Conservation (phyloP, 2,797 vertebrate genomes). For the Melanitta fusca region DNA sequence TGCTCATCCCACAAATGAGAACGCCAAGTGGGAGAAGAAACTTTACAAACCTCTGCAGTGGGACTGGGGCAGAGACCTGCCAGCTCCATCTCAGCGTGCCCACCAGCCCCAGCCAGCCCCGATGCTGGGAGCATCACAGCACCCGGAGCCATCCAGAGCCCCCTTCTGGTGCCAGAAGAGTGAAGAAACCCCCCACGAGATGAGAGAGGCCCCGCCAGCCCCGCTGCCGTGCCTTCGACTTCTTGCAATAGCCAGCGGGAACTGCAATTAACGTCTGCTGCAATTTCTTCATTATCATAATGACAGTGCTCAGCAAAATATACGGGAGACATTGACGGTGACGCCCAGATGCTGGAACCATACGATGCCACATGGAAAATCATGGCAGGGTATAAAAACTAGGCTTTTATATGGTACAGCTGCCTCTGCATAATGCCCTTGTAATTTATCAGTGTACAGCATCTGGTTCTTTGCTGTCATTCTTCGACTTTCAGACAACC, state of each 20-base stretch:
- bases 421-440: slow-evolving; percentile 72
- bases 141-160: background rate
- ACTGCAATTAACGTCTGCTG: slow-evolving; percentile 70
- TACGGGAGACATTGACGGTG: slow-evolving; percentile 21
- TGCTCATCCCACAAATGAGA: background rate
- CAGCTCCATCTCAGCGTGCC: background rate
- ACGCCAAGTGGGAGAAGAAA: fast-evolving
- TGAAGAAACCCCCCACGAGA: background rate
- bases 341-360: slow-evolving; percentile 73
- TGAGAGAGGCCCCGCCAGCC: background rate
- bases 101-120: background rate
- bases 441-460: slow-evolving; percentile 71
- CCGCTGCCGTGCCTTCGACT: background rate
- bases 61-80: background rate
- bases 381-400: slow-evolving; percentile 41
- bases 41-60: background rate
- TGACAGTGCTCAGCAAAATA: slow-evolving; percentile 73
- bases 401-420: slow-evolving; percentile 68
- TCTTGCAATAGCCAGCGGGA: slow-evolving; percentile 43
- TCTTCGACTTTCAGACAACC: slow-evolving; percentile 69
- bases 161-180: background rate
- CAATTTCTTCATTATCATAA: slow-evolving; percentile 78
- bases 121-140: background rate
- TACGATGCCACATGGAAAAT: slow-evolving; percentile 68
- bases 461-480: slow-evolving; percentile 74